Base-by-base conservation (phyloP, 2,797 vertebrate genomes). In the Apogon hyalosoma region DNA sequence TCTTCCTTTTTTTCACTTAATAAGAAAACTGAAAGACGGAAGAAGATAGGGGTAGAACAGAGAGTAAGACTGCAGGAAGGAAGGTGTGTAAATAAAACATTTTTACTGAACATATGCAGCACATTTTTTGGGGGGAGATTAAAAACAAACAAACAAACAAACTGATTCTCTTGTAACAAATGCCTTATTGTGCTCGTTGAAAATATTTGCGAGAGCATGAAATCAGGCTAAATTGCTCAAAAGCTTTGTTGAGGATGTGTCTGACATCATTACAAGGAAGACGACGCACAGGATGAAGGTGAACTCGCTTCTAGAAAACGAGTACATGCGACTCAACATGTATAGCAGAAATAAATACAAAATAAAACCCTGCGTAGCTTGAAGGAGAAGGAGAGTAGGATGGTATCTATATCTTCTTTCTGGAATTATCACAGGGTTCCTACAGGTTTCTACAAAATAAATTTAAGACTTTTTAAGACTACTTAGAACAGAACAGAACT, bases 1-100 rank as follows among this genome's bases (percentile, higher is more conserved):
- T 48, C 48, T 19, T 45, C 56, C 16, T 60, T 42, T 64, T 68
- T 53, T 70, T 88, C 56, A 92, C 80, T 91, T 91, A 69, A 91
- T 92, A 61, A 92, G 88, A 69, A 92, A 92, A 80, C 88, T 92
- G 79, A 40, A 46, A 82, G 63, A 67, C 60, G 66, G 49, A 57
- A 40, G 40, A 28, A 14, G 69, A 69, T 69, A 47, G 46, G 62
- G 7, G 49, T 33, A 56, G 62, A 18, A 33, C 15, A n/a, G n/a
- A 10, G 45, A 33, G 24, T 33, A 51, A 48, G n/a, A 49, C n/a
- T 18, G 54, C 6, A 47, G 54, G 16, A 38, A 21, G 19, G 7
- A 36, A 57, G 0, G 0, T 3, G 41, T 63, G 54, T 52, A 47
- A 65, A 58, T 63, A 43, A 39, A 4, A 9, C 51, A 18, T 16